phyloP scores from a whole-genome alignment of 2,113 vertebrate genomes.

The Podocnemis expansa region DNA sequence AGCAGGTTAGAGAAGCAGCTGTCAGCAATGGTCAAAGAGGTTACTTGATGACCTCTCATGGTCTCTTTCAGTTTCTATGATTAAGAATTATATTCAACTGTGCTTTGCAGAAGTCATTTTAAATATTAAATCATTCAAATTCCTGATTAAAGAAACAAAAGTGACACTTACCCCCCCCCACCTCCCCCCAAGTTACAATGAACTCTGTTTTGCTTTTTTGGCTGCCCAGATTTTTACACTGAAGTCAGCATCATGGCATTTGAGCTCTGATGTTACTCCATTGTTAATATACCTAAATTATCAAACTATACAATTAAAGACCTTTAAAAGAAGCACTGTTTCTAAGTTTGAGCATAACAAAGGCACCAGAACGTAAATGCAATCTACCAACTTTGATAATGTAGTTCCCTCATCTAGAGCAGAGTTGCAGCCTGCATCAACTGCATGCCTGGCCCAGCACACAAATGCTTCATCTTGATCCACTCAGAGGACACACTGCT shows the following conservation, averaged over 20 bases:
- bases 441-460: background rate
- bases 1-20: no score
- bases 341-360: background rate
- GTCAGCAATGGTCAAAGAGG: no score
- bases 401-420: background rate
- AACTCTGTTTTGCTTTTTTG: background rate
- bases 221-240: background rate
- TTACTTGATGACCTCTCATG: no score
- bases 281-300: background rate
- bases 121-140: background rate
- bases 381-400: conserved; percentile 2
- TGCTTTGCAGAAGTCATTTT: background rate
- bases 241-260: background rate
- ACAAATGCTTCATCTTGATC: background rate
- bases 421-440: background rate
- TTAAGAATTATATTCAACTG: conserved; percentile 19
- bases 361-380: background rate
- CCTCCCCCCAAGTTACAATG: background rate
- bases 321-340: background rate
- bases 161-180: background rate
- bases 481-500: background rate
- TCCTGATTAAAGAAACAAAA: background rate
- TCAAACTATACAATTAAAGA: background rate
- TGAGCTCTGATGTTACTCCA: conserved; percentile 4
- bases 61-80: no score